Evolutionary conservation across 2,113 vertebrate species (phyloP).

Genomic region (Sigmodon hispidus): DNA sequence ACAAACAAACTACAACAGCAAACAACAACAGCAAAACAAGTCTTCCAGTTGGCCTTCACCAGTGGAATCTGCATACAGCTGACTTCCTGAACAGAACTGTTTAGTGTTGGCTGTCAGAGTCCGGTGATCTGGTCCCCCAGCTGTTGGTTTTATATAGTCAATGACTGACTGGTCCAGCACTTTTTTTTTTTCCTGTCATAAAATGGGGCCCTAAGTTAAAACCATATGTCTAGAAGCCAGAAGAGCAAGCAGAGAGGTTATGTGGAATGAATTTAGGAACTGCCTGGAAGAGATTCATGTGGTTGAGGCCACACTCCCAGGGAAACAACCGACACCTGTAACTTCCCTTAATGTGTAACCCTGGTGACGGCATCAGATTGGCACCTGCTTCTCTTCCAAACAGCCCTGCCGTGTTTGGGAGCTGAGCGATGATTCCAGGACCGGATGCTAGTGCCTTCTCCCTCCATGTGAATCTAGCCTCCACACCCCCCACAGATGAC

Average conservation of each 20-base stretch:
- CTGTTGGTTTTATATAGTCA: background rate
- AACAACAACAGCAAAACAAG: too few species aligned
- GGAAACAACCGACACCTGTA: background rate
- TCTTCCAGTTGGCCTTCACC: background rate
- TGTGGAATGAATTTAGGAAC: background rate
- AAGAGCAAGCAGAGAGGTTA: conserved; percentile 39
- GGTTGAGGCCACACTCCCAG: background rate
- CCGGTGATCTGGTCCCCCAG: background rate
- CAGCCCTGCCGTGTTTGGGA: background rate
- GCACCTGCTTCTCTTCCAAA: background rate
- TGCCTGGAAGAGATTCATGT: background rate
- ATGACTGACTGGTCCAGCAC: background rate
- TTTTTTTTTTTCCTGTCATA: conserved; percentile 1
- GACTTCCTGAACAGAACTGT: background rate
- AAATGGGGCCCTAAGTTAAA: conserved; percentile 41
- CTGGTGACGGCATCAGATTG: background rate
- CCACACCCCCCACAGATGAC: accelerated
- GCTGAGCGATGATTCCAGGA: background rate
- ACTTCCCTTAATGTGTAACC: background rate
- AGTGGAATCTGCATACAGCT: background rate
- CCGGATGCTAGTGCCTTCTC: background rate
- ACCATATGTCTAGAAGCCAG: conserved; percentile 24
- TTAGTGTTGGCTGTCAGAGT: conserved; percentile 38
- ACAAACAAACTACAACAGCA: background rate
- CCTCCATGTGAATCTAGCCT: background rate